Conservation (phyloP, 2,888 invertebrate genomes). For the Aleiodes leptofemur region DNA sequence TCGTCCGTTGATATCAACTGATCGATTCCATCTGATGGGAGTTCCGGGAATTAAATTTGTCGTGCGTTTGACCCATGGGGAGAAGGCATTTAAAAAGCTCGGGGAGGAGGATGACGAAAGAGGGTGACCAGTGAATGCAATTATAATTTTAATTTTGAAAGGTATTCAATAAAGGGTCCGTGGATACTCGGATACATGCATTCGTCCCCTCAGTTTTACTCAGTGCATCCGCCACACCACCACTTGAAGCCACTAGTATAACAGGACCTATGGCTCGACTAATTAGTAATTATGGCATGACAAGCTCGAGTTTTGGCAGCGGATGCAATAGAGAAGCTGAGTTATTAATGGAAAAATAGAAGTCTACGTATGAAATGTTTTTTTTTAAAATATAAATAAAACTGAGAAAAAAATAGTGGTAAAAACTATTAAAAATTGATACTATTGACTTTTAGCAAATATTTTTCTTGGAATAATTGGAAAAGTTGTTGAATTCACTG, state of each 20-base stretch:
- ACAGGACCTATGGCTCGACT: conserved; percentile 60
- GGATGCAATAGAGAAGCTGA: conserved; percentile 33
- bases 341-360: background rate
- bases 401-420: no score
- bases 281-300: conserved; percentile 73
- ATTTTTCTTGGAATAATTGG: no score
- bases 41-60: conserved; percentile 3
- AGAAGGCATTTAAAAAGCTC: background rate
- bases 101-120: background rate
- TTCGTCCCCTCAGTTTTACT: conserved; percentile 49
- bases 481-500: no score
- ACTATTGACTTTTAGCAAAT: no score
- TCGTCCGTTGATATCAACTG: conserved; percentile 8
- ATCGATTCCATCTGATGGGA: conserved; percentile 1
- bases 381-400: no score
- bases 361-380: background rate
- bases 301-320: conserved; percentile 52
- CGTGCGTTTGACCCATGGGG: background rate
- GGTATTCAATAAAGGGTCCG: conserved; percentile 74
- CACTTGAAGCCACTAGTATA: conserved; percentile 46
- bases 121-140: conserved; percentile 70
- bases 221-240: conserved; percentile 48
- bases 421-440: no score
- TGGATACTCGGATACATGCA: conserved; percentile 49
- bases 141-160: conserved; percentile 75